Evolutionary conservation across 2,888 invertebrate species (phyloP).

Genomic region (Hofmannophila pseudospretella): DNA sequence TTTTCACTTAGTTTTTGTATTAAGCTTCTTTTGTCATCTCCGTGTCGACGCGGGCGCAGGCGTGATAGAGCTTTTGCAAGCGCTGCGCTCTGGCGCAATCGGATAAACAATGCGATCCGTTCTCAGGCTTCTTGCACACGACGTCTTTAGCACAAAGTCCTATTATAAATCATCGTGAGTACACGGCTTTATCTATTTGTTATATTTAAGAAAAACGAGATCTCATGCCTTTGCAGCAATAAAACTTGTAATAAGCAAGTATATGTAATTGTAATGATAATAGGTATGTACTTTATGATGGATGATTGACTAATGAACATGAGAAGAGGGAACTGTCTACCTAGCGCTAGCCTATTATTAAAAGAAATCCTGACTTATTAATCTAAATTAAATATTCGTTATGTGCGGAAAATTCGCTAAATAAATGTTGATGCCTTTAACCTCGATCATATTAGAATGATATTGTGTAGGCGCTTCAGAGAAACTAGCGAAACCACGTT

Average conservation of each 20-base stretch:
- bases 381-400: too few species aligned
- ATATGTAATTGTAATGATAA: too few species aligned
- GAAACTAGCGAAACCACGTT: too few species aligned
- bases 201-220: not conserved
- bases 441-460: too few species aligned
- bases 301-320: too few species aligned
- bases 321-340: too few species aligned
- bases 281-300: too few species aligned
- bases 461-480: too few species aligned
- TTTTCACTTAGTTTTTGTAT: conserved; percentile 1
- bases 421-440: too few species aligned
- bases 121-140: conserved; percentile 7
- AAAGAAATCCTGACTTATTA: too few species aligned
- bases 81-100: conserved; percentile 2
- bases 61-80: conserved; percentile 8
- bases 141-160: conserved; percentile 1
- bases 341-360: too few species aligned
- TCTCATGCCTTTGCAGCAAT: not conserved
- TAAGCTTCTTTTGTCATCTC: not conserved
- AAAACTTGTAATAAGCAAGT: not conserved
- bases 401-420: too few species aligned
- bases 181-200: not conserved
- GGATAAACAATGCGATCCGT: conserved; percentile 4
- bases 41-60: not conserved
- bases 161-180: conserved; percentile 1